Conservation (phyloP, 2,888 invertebrate genomes). For the Lucinisca nassula region DNA sequence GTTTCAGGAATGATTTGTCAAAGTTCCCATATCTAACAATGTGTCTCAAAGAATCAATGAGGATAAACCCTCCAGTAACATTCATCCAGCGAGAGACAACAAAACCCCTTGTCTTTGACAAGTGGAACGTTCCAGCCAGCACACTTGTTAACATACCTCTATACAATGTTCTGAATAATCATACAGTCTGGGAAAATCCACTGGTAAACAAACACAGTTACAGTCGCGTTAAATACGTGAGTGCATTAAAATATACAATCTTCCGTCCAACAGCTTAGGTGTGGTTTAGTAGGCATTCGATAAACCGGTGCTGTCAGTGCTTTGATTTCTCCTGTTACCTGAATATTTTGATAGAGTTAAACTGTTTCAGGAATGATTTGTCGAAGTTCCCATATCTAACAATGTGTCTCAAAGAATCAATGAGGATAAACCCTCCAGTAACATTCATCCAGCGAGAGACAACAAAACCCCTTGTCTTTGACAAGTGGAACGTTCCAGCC, state of each 20-base stretch:
- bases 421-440: slow-evolving; percentile 81
- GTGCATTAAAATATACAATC: too few relatives aligned
- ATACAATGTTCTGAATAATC: slow-evolving; percentile 81
- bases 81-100: slow-evolving; percentile 79
- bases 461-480: slow-evolving; percentile 74
- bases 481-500: slow-evolving; percentile 75
- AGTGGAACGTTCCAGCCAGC: slow-evolving; percentile 74
- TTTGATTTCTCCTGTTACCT: too few relatives aligned
- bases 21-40: slow-evolving; percentile 80
- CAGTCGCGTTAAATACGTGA: too few relatives aligned
- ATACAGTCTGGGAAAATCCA: slow-evolving; percentile 78
- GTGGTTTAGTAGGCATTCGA: too few relatives aligned
- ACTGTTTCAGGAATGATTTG: slow-evolving; percentile 81
- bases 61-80: slow-evolving; percentile 80
- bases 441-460: slow-evolving; percentile 79
- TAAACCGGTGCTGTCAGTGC: too few relatives aligned
- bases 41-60: slow-evolving; percentile 83
- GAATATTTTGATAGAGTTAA: too few relatives aligned
- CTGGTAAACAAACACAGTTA: too few relatives aligned
- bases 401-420: slow-evolving; percentile 83
- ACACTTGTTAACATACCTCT: slow-evolving; percentile 74
- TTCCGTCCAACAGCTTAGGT: too few relatives aligned
- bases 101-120: slow-evolving; percentile 76
- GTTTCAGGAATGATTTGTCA: slow-evolving; percentile 83
- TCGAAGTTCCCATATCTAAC: slow-evolving; percentile 79